phyloP scores from a whole-genome alignment of 2,888 invertebrate genomes.

The Melanostoma scalare region DNA sequence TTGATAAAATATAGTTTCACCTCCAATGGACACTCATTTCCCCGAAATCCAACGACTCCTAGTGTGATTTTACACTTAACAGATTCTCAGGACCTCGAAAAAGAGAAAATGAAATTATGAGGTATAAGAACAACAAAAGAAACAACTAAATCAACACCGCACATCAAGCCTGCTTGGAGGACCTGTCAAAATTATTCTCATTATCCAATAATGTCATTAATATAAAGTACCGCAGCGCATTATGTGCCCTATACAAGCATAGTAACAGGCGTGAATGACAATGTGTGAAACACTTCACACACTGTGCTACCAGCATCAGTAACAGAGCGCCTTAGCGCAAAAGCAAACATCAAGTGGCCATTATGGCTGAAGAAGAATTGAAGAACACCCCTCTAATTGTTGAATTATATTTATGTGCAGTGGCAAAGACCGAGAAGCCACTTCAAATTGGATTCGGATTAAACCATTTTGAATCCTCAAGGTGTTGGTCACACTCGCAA shows the following conservation, averaged over 20 bases:
- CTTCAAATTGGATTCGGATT: conserved; percentile 53
- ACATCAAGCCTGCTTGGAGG: conserved; percentile 28
- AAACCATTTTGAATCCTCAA: conserved; percentile 47
- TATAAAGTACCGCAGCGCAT: conserved; percentile 51
- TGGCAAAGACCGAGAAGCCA: conserved; percentile 44
- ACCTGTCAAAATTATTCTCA: conserved; percentile 67
- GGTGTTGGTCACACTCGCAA: conserved; percentile 37
- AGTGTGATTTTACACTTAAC: neutral
- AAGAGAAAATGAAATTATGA: neutral
- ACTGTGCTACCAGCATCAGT: conserved; percentile 36
- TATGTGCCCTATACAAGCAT: conserved; percentile 56
- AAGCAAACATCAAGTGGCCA: conserved; percentile 71
- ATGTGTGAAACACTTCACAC: conserved; percentile 63
- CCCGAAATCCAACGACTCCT: no score
- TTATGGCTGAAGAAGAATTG: conserved; percentile 35
- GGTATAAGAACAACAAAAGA: conserved; percentile 24
- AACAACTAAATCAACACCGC: conserved; percentile 66
- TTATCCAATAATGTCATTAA: conserved; percentile 72
- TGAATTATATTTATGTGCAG: conserved; percentile 21
- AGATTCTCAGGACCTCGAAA: neutral
- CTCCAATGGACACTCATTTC: no score
- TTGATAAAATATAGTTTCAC: no score
- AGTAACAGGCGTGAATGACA: conserved; percentile 47
- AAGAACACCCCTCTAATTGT: conserved; percentile 53
- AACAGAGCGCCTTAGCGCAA: conserved; percentile 49